These are phyloP conservation scores for Habropoda laboriosa DNA, from an alignment of 1,140 invertebrate genomes.

Conservation along the genomic window DNA sequence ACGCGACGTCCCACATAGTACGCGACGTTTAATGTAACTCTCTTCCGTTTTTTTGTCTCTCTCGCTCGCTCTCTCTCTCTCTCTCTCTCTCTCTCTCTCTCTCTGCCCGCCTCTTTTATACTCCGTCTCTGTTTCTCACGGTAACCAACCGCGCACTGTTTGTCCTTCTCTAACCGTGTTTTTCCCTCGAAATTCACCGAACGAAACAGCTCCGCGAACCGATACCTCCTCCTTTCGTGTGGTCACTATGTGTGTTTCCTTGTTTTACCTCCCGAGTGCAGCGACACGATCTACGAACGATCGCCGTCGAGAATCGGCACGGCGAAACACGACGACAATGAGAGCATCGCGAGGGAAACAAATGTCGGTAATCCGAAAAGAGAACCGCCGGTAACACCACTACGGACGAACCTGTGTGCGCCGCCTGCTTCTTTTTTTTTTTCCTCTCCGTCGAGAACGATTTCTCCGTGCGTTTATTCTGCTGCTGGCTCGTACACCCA, in stretches of 20 bases:
- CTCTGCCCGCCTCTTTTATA: not conserved
- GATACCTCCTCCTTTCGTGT: slow-evolving; percentile 15
- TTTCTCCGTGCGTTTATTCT: slow-evolving; percentile 20
- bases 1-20: slow-evolving; percentile 72
- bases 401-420: not conserved
- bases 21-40: slow-evolving; percentile 29
- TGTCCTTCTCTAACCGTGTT: not conserved
- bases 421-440: not conserved
- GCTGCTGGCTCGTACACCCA: slow-evolving; percentile 35
- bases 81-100: not conserved
- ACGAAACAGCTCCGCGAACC: not conserved
- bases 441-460: not conserved
- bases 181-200: slow-evolving; percentile 1
- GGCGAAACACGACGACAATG: slow-evolving; percentile 12
- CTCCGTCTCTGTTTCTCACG: not conserved
- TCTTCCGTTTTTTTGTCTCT: slow-evolving; percentile 50
- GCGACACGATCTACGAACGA: slow-evolving; percentile 37
- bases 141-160: not conserved
- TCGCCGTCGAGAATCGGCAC: slow-evolving; percentile 19
- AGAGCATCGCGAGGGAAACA: slow-evolving; percentile 4
- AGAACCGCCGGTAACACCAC: not conserved
- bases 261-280: slow-evolving; percentile 17
- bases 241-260: slow-evolving; percentile 16
- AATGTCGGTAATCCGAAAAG: not conserved
- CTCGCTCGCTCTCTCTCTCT: not conserved